Base-by-base conservation (phyloP, 2,113 vertebrate genomes). In the Chamaetylas fuelleborni region DNA sequence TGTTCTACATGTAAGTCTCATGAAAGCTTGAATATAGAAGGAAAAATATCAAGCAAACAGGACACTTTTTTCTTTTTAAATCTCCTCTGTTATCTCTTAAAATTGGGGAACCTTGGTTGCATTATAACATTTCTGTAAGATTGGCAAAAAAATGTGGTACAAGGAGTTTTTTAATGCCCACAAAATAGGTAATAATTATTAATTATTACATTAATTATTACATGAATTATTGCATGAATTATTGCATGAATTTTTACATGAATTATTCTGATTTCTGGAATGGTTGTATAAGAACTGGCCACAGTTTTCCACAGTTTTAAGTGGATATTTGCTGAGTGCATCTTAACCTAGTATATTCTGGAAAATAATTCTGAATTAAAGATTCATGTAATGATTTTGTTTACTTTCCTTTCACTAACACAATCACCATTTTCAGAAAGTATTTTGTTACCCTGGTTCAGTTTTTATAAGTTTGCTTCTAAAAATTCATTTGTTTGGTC, bases 51-150 rank as follows among this genome's bases (percentile, higher is more conserved):
- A 57, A 54, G 9, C 2, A 88, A 71, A 57, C 1, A 36, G 43
- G 3, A 54, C 3, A 2, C 3, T 9, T 19, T 17, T 19, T 19
- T 33, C 33, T 67, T 60, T 70, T 42, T 4, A 14, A 23, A 4
- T 38, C 1, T 0, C 8, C 1, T 12, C 40, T 78, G 10, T 4
- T 73, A 24, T 31, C 2, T 5, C 19, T 43, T 90, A 24, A 78
- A 61, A 40, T 54, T 19, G 38, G 8, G 4, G n/a, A 70, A 70
- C 5, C 3, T 70, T 71, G 13, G 2, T 3, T 31, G 4, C 8
- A 22, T 65, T 69, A 22, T 3, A 45, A 3, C 2, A 10, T 60
- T 87, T 65, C 48, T 36, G 25, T 11, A 61, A 36, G 9, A 51
- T 14, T 26, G 14, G 48, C 25, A 26, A 50, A 50, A 50, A 15